These are phyloP conservation scores for Silurus meridionalis DNA, from an alignment of 2,113 vertebrate species.

Conservation along the genomic window DNA sequence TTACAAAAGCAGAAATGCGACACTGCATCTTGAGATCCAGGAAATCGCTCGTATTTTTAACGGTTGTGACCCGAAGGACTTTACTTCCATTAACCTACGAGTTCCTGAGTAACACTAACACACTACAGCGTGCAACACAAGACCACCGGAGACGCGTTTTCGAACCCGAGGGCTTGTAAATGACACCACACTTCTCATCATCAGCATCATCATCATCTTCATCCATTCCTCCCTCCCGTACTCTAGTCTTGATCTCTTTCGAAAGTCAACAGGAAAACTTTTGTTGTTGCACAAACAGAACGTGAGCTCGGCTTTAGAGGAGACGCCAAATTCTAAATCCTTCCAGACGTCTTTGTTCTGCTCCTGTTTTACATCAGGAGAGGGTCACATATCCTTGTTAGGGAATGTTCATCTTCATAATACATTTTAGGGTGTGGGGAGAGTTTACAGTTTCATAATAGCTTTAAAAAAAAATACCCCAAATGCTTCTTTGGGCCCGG, in stretches of 20 bases:
- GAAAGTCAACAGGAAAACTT: constrained; percentile 55
- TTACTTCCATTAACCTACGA: neutral
- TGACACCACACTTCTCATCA: neutral
- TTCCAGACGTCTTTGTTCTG: constrained; percentile 29
- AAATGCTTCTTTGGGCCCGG: neutral
- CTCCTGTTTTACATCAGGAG: constrained; percentile 34
- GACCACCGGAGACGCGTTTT: neutral
- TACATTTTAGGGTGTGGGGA: neutral
- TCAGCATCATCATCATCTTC: constrained; percentile 54
- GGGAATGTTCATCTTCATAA: constrained; percentile 11
- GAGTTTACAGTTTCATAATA: neutral
- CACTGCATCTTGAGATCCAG: neutral
- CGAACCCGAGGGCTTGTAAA: neutral
- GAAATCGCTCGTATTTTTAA: neutral
- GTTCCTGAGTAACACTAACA: neutral
- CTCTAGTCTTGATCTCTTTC: constrained; percentile 51
- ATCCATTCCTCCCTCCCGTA: constrained; percentile 59
- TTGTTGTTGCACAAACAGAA: constrained; percentile 57
- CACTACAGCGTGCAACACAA: neutral
- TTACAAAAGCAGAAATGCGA: neutral
- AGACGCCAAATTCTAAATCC: constrained; percentile 53
- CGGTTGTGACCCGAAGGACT: neutral
- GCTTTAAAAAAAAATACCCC: neutral
- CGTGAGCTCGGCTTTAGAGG: constrained; percentile 54
- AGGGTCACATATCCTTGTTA: constrained; percentile 8